A percentile compares a stretch with the other conserved stretches of the same genome.
Conservation (phyloP, 2,888 invertebrate species). For the Mythimna lalbum region DNA sequence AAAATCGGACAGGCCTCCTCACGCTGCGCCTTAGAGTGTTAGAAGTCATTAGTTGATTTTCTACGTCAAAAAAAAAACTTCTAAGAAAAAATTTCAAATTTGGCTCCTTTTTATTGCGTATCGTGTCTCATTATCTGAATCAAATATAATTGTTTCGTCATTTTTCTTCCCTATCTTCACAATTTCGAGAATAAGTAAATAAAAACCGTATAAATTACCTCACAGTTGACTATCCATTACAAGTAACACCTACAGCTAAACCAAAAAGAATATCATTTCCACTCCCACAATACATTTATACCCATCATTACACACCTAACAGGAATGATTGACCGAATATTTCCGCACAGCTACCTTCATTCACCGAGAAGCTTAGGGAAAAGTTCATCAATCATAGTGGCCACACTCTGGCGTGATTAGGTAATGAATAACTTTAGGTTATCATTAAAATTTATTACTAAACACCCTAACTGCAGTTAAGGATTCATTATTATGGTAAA, state of each 20-base stretch:
- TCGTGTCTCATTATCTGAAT: too few species aligned
- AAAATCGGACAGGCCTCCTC: too few species aligned
- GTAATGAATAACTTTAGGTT: constrained; percentile 71
- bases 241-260: constrained; percentile 1
- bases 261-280: constrained; percentile 27
- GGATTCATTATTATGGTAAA: constrained; percentile 37
- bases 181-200: neutral
- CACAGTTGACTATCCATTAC: constrained; percentile 11
- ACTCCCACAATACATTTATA: constrained; percentile 46
- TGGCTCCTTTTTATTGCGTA: too few species aligned
- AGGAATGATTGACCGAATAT: constrained; percentile 58
- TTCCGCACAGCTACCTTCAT: constrained; percentile 50
- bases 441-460: constrained; percentile 68
- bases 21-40: too few species aligned
- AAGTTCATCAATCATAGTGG: constrained; percentile 71
- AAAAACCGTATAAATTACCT: neutral
- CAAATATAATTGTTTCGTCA: too few species aligned
- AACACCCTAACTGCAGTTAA: constrained; percentile 55
- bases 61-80: too few species aligned
- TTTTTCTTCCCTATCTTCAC: neutral
- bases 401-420: constrained; percentile 68
- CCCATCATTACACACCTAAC: constrained; percentile 44
- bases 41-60: too few species aligned
- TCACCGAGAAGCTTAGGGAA: constrained; percentile 41
- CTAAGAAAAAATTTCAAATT: too few species aligned